These are phyloP conservation scores for Alsophila aescularia DNA, from an alignment of 2,888 invertebrate species.

Conservation along the genomic window DNA sequence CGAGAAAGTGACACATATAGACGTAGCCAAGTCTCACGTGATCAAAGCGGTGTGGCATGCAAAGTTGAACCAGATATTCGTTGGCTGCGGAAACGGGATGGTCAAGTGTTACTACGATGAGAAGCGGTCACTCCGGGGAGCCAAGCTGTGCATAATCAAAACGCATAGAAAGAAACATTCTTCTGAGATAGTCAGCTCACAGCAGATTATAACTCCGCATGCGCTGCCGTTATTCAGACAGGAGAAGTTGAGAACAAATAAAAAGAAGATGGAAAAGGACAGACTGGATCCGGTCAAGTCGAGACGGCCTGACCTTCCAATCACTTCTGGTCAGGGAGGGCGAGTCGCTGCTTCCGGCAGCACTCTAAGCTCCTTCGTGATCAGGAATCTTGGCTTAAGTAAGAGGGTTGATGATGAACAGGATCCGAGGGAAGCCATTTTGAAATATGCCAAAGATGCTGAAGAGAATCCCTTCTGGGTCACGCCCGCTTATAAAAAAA, in stretches of 20 bases:
- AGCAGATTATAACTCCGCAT: slow-evolving; percentile 98
- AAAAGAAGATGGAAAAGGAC: slow-evolving; percentile 96
- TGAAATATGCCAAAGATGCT: slow-evolving; percentile 97
- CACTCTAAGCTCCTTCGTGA: slow-evolving; percentile 97
- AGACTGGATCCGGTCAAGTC: slow-evolving; percentile 94
- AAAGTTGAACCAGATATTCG: slow-evolving; percentile 97
- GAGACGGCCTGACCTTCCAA: slow-evolving; percentile 92
- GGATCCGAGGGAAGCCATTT: slow-evolving; percentile 97
- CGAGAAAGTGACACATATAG: slow-evolving; percentile 88
- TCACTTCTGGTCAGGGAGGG: slow-evolving; percentile 96
- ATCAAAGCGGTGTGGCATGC: slow-evolving; percentile 98
- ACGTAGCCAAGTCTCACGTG: slow-evolving; percentile 91
- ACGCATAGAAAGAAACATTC: slow-evolving; percentile 91
- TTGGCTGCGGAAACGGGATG: slow-evolving; percentile 95
- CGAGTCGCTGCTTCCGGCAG: slow-evolving; percentile 97
- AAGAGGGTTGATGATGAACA: slow-evolving; percentile 96
- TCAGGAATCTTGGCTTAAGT: slow-evolving; percentile 96
- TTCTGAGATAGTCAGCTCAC: slow-evolving; percentile 93
- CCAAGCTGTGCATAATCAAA: slow-evolving; percentile 94
- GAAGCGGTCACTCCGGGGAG: slow-evolving; percentile 93
- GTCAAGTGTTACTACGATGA: slow-evolving; percentile 97
- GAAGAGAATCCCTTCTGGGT: slow-evolving; percentile 99
- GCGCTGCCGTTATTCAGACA: slow-evolving; percentile 97
- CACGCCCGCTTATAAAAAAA: slow-evolving; percentile 94
- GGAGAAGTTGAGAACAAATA: slow-evolving; percentile 93